A percentile compares a stretch with the other conserved stretches of the same genome.
These are phyloP conservation scores for Argopecten irradians DNA, from an alignment of 1,140 invertebrate genomes.

Conservation along the genomic window DNA sequence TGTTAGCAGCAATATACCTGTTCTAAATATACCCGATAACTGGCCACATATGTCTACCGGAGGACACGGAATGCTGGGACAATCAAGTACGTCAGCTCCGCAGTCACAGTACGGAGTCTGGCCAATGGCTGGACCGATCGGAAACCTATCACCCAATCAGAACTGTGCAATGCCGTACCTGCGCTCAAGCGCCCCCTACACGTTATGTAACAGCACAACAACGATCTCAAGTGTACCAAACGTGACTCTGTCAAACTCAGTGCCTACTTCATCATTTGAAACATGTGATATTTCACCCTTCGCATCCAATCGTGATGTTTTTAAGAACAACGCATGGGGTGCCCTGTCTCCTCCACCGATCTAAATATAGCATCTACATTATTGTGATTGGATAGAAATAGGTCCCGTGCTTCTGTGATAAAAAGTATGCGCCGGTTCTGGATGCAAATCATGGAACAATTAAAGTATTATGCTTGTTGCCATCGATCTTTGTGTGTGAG, in stretches of 20 bases:
- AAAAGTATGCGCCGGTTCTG: background rate
- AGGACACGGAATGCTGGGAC: constrained; percentile 53
- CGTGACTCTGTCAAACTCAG: constrained; percentile 40
- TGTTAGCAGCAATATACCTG: constrained; percentile 66
- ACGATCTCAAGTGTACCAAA: constrained; percentile 51
- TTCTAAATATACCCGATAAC: constrained; percentile 69
- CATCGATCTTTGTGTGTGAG: background rate
- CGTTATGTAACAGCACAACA: constrained; percentile 55
- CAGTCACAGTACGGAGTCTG: constrained; percentile 72
- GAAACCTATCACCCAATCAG: constrained; percentile 72
- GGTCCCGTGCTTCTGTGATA: background rate
- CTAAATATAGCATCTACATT: constrained; percentile 50
- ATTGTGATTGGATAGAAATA: constrained; percentile 14
- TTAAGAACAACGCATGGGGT: constrained; percentile 64
- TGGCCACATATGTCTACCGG: constrained; percentile 68
- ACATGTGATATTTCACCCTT: constrained; percentile 69
- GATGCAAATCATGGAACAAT: background rate
- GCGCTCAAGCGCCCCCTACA: constrained; percentile 58
- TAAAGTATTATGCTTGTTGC: background rate
- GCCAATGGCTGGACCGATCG: constrained; percentile 64
- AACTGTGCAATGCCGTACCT: constrained; percentile 72
- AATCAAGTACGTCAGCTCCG: constrained; percentile 52
- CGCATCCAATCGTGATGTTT: constrained; percentile 53
- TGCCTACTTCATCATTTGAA: constrained; percentile 58
- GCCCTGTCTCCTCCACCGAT: constrained; percentile 68